Evolutionary conservation across 2,113 vertebrate genomes (phyloP), one percentile per base, ranked within the genome.

Genomic region (Rhynchomys soricoides): DNA sequence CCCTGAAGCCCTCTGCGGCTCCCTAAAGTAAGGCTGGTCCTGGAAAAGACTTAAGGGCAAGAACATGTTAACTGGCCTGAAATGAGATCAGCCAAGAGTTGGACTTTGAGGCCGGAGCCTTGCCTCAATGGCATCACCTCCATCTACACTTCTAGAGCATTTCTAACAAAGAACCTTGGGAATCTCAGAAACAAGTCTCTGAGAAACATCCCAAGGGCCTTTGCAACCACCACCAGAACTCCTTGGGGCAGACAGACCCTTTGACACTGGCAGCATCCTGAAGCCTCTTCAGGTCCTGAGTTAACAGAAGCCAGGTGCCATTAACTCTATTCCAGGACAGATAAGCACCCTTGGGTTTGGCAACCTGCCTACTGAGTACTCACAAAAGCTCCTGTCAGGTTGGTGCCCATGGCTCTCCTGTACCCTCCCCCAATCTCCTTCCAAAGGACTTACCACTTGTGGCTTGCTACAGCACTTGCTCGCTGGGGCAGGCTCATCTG

Each of bases 401-500:
- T 66, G 48, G 45, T 12, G 40, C 34, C 57, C 50, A 31, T 0
- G 1, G 62, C 48, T 70, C 64, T 73, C 31, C 31, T 43, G 34
- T 21, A 8, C 17, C 75, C 74, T 59, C 0, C 29, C 10, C 66
- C 91, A 26, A n/a, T 37, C 9, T 57, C 37, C 86, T 68, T 43
- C 37, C 78, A 31, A 81, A 97, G 57, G 29, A 99, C 99, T 99
- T 98, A 99, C 99, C 99, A 99, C 99, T 98, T 98, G 99, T 0
- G 99, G 99, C 97, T 99, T 99, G 98, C 98, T 98, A 97, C 97
- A 99, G 98, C 99, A 98, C 40, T 98, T 97, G 19, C 91, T 86
- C 31, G 86, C 55, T n/a, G 98, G 94, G 43, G 97, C 70, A 11
- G 98, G 93, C 2, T 99, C 99, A 0, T 99, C 99, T 95, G 97